Evolutionary conservation across 2,113 vertebrate genomes (phyloP).

Genomic region (Stigmatopora nigra): DNA sequence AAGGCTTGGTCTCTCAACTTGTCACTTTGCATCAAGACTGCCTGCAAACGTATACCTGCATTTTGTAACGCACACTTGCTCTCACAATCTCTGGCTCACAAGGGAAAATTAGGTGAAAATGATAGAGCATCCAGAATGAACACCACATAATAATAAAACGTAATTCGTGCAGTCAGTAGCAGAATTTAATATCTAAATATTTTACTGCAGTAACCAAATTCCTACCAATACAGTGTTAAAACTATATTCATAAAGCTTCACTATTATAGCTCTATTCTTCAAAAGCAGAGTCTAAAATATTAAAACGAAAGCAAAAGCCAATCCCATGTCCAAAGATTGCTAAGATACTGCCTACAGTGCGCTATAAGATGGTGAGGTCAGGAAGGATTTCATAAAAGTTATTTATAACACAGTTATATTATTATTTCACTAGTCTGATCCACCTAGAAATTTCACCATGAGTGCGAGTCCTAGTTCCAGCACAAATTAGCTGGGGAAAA

Average conservation of each 20-base stretch:
- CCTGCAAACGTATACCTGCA: constrained; percentile 40
- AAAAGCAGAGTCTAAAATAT: not conserved
- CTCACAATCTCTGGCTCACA: constrained; percentile 2
- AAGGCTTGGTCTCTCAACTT: constrained; percentile 39
- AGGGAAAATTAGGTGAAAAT: not conserved
- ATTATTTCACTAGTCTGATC: not conserved
- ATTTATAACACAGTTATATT: not conserved
- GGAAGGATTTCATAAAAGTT: not conserved
- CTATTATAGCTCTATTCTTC: too few species aligned
- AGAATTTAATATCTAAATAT: too few species aligned
- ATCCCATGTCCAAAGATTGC: not conserved
- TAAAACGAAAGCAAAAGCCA: not conserved
- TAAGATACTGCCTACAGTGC: not conserved
- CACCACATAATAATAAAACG: too few species aligned
- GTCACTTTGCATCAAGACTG: constrained; percentile 48
- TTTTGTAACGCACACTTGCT: constrained; percentile 25
- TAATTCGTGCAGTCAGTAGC: too few species aligned
- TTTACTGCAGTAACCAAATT: not conserved
- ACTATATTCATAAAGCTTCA: not conserved
- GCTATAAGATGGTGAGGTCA: not conserved
- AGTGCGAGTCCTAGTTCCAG: constrained; percentile 10
- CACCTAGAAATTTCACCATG: not conserved
- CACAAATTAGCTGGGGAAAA: constrained; percentile 31
- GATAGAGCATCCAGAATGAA: not conserved
- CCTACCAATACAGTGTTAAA: not conserved